phyloP scores from a whole-genome alignment of 2,888 invertebrate species.

The Agrilus mali region DNA sequence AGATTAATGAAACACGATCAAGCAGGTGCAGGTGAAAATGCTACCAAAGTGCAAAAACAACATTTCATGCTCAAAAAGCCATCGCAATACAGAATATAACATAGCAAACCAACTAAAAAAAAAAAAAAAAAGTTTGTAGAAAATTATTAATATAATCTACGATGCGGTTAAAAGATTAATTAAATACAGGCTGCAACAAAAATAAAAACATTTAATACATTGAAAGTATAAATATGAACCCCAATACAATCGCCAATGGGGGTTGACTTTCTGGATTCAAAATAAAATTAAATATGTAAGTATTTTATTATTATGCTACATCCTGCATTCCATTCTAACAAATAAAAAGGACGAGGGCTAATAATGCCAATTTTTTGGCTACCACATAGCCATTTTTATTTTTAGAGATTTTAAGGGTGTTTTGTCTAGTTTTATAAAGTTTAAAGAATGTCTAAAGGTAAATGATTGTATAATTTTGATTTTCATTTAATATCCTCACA shows the following conservation, averaged over 20 bases:
- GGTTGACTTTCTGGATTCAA: neutral
- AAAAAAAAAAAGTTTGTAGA: conserved; percentile 8
- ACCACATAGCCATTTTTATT: too few relatives aligned
- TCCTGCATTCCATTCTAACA: too few relatives aligned
- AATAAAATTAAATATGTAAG: neutral
- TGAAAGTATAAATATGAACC: neutral
- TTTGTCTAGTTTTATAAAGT: too few relatives aligned
- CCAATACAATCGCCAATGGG: neutral
- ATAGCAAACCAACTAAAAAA: conserved; percentile 22
- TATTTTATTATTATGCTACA: too few relatives aligned
- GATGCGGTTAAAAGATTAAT: conserved; percentile 2
- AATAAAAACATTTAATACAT: neutral
- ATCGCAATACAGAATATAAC: conserved; percentile 16
- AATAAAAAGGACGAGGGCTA: too few relatives aligned
- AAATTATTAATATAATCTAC: conserved; percentile 3
- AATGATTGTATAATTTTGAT: too few relatives aligned
- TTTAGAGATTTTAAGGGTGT: too few relatives aligned
- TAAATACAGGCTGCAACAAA: neutral
- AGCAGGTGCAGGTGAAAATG: conserved; percentile 24
- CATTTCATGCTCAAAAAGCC: conserved; percentile 6
- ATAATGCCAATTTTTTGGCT: too few relatives aligned
- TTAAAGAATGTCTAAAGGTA: too few relatives aligned
- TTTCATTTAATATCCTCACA: too few relatives aligned
- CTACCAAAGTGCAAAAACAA: conserved; percentile 13
- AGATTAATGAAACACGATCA: conserved; percentile 72